A percentile compares a stretch with the other conserved stretches of the same genome.
Conservation (phyloP, 2,888 invertebrate species). For the Drosophila neotestacea region DNA sequence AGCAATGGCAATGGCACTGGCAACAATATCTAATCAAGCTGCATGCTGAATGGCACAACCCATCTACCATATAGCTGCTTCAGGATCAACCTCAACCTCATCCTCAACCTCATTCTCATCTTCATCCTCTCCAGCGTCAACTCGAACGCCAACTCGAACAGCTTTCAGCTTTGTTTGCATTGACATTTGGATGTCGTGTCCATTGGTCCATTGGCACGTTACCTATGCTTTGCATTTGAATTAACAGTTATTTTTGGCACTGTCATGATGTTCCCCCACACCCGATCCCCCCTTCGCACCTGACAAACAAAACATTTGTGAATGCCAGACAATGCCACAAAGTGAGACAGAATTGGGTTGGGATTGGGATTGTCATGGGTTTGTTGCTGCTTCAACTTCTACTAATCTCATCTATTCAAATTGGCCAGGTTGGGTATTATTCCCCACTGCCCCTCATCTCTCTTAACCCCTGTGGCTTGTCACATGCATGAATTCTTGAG, state of each 20-base stretch:
- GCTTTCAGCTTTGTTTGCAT: constrained; percentile 64
- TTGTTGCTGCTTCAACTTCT: neutral
- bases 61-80: constrained; percentile 1
- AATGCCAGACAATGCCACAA: constrained; percentile 46
- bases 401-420: constrained; percentile 74
- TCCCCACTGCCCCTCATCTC: neutral
- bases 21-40: constrained; percentile 77
- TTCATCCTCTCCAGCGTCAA: neutral
- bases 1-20: constrained; percentile 27
- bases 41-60: constrained; percentile 47
- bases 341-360: constrained; percentile 25
- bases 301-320: constrained; percentile 45
- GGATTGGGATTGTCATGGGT: neutral
- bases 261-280: constrained; percentile 18
- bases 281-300: constrained; percentile 11
- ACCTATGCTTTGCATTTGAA: constrained; percentile 75
- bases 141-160: constrained; percentile 22
- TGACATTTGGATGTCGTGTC: constrained; percentile 67
- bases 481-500: constrained; percentile 39
- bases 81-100: constrained; percentile 1
- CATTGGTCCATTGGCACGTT: constrained; percentile 74
- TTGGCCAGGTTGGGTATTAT: constrained; percentile 37
- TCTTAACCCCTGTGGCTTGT: constrained; percentile 19
- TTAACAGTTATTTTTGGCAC: constrained; percentile 81
- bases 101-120: neutral